A percentile compares a stretch with the other conserved stretches of the same genome.
Evolutionary conservation across 2,113 vertebrate species (phyloP).

Genomic region (Hyla sarda): DNA sequence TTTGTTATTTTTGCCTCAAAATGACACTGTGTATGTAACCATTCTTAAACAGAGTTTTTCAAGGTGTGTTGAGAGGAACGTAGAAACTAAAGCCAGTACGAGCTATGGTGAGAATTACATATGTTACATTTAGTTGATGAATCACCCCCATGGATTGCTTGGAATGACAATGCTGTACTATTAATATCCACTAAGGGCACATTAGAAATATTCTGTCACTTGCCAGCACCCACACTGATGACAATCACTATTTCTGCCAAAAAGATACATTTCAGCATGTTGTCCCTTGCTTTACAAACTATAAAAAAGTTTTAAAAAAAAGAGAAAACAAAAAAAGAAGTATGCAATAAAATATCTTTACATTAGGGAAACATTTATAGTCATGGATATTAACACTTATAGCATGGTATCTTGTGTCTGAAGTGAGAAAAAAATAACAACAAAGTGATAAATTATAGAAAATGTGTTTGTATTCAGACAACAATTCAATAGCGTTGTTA

Average conservation of each 20-base stretch:
- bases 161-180: constrained; percentile 46
- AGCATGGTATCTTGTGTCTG: neutral
- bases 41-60: neutral
- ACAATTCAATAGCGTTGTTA: too few relatives aligned
- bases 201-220: constrained; percentile 35
- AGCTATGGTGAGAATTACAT: constrained; percentile 34
- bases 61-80: neutral
- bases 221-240: constrained; percentile 36
- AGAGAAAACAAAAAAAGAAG: neutral
- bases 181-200: constrained; percentile 37
- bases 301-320: neutral
- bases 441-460: neutral
- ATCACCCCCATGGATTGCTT: constrained; percentile 42
- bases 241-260: constrained; percentile 40
- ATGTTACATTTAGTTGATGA: constrained; percentile 41
- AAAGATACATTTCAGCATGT: constrained; percentile 17
- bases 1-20: too few relatives aligned
- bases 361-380: neutral
- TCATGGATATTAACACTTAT: neutral
- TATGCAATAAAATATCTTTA: neutral
- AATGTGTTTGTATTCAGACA: neutral
- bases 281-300: neutral
- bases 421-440: neutral
- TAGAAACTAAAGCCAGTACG: constrained; percentile 19
- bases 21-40: too few relatives aligned